Evolutionary conservation across 2,113 vertebrate species (phyloP), one percentile per base, ranked within the genome.

Genomic region (Epinephelus cyanopodus): DNA sequence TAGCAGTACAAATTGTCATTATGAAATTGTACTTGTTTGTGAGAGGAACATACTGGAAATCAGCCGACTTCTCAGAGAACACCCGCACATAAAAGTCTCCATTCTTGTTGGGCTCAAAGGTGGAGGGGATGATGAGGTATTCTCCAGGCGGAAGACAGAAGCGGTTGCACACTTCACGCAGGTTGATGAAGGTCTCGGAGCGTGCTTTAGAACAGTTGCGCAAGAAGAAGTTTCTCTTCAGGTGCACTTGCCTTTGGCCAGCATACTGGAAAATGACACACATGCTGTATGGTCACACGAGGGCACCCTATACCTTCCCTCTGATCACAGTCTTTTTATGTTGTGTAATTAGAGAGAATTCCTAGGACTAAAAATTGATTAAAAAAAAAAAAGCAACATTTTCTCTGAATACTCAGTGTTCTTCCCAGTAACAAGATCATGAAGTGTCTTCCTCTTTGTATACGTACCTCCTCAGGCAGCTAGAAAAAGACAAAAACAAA

Each of bases 1-100:
- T 27, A 42, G 18, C 0, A 52, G 18, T 15, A 5, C 1, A 1
- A 23, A 62, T 47, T 19, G 18, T 58, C 5, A 53, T 23, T 6
- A 47, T 52, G 0, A 63, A 71, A 29, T 14, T 23, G 14, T 8
- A 19, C 0, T 21, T 25, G 13, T 56, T n/a, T 33, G 14, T 61
- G 5, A 1, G 0, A 45, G 37, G 45, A 42, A 64, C 92, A 8
- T 87, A 97, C 97, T 95, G 92, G 12, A 94, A 92, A 76, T 94
- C 84, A 0, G 95, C 91, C n/a, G 87, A 82, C 82, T 96, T 97
- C 94, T 97, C 96, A 0, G 96, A 95, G 90, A 98, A 97, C 54
- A 98, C 94, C 18, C 96, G 81, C 45, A 98, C 76, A 67, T 96
- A 97, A 82, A 98, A 97, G 81, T 97, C 96, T 21, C 93, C 96